Evolutionary conservation across 2,888 invertebrate species (phyloP).

Genomic region (Vandiemenella viatica): DNA sequence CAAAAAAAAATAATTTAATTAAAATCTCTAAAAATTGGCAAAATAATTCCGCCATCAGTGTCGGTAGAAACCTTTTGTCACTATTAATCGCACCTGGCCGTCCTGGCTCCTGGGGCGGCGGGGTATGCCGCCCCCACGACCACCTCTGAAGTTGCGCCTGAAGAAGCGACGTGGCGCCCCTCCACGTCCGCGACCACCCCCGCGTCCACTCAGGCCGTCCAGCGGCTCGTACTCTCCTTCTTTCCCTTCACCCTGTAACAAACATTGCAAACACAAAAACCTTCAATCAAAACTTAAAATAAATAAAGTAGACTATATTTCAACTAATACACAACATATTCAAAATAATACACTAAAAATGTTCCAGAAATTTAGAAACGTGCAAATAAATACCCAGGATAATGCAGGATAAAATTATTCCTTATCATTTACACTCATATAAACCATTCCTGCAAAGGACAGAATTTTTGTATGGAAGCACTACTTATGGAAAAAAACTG

Average conservation of each 20-base stretch:
- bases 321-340: not conserved
- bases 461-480: no score
- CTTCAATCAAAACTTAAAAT: not conserved
- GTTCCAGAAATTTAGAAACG: no score
- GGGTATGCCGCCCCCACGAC: constrained; percentile 33
- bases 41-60: no score
- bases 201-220: constrained; percentile 20
- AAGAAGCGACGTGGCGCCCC: constrained; percentile 36
- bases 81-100: constrained; percentile 25
- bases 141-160: constrained; percentile 52
- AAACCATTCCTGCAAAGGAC: no score
- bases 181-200: constrained; percentile 24
- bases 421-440: no score
- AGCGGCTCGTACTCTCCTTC: constrained; percentile 22
- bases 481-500: no score
- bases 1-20: no score
- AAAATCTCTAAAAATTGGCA: no score
- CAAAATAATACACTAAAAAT: no score
- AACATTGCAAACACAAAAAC: not conserved
- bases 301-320: not conserved
- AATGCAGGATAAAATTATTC: no score
- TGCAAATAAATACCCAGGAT: no score
- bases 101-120: constrained; percentile 39
- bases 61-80: no score
- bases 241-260: constrained; percentile 18